phyloP scores from a whole-genome alignment of 2,113 vertebrate genomes.

The Osmerus mordax region DNA sequence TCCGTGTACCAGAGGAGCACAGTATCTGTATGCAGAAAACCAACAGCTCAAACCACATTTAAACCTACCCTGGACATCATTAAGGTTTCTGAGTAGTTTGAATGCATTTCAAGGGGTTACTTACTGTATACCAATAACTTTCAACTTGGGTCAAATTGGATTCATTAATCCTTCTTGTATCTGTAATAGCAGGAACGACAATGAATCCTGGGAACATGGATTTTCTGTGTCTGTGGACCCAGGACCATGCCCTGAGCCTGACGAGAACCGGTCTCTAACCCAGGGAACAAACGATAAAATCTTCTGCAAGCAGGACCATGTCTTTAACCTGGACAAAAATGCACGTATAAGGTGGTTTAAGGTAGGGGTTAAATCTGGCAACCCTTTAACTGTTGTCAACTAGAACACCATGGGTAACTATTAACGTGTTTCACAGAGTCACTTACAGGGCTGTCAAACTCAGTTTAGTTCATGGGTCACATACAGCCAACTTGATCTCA shows the following conservation, averaged over 20 bases:
- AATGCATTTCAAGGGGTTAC: no score
- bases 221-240: conserved; percentile 48
- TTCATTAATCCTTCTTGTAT: background rate
- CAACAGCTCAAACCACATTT: no score
- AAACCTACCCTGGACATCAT: no score
- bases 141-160: background rate
- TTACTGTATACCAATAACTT: no score
- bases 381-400: background rate
- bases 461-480: no score
- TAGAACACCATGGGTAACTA: no score
- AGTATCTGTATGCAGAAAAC: background rate
- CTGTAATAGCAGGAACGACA: conserved; percentile 3
- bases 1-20: background rate
- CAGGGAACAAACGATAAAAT: background rate
- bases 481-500: no score
- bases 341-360: conserved; percentile 59
- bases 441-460: no score
- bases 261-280: background rate
- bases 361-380: conserved; percentile 38
- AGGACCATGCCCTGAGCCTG: conserved; percentile 35
- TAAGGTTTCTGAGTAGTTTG: no score
- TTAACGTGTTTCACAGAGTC: no score
- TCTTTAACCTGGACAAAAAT: conserved; percentile 25
- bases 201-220: background rate
- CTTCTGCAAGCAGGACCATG: conserved; percentile 44